Conservation (phyloP, 2,113 vertebrate genomes). For the Corydoras maculifer region DNA sequence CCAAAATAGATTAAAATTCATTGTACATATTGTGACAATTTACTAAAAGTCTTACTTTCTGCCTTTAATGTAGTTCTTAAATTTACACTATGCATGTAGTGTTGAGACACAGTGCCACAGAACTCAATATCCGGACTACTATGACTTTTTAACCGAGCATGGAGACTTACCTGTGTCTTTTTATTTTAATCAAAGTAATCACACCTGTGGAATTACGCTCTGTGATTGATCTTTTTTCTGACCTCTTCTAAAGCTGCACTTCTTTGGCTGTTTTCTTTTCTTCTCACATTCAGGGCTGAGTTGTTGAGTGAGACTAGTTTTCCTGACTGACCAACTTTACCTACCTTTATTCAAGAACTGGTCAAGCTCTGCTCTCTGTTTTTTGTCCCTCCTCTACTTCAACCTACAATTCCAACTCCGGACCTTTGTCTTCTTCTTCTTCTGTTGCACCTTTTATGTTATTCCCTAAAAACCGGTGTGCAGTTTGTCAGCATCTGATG, state of each 20-base stretch:
- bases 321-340: slow-evolving; percentile 71
- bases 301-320: slow-evolving; percentile 81
- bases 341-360: slow-evolving; percentile 65
- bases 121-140: too few species aligned
- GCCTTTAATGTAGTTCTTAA: too few species aligned
- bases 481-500: slow-evolving; percentile 44
- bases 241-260: slow-evolving; percentile 38
- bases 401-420: slow-evolving; percentile 51
- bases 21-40: too few species aligned
- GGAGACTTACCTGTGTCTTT: neutral
- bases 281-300: slow-evolving; percentile 74
- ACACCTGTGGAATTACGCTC: slow-evolving; percentile 18
- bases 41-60: too few species aligned
- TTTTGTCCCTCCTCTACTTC: slow-evolving; percentile 41
- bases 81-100: too few species aligned
- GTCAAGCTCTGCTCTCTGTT: slow-evolving; percentile 61
- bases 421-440: slow-evolving; percentile 46
- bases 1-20: too few species aligned
- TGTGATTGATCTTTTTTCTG: slow-evolving; percentile 50
- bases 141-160: too few species aligned
- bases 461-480: slow-evolving; percentile 37
- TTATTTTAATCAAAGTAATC: slow-evolving; percentile 2
- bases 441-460: slow-evolving; percentile 31
- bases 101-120: too few species aligned
- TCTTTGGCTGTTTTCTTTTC: slow-evolving; percentile 64